Evolutionary conservation across 2,888 invertebrate species (phyloP), one percentile per base, ranked within the genome.

Genomic region (Frankliniella fusca): DNA sequence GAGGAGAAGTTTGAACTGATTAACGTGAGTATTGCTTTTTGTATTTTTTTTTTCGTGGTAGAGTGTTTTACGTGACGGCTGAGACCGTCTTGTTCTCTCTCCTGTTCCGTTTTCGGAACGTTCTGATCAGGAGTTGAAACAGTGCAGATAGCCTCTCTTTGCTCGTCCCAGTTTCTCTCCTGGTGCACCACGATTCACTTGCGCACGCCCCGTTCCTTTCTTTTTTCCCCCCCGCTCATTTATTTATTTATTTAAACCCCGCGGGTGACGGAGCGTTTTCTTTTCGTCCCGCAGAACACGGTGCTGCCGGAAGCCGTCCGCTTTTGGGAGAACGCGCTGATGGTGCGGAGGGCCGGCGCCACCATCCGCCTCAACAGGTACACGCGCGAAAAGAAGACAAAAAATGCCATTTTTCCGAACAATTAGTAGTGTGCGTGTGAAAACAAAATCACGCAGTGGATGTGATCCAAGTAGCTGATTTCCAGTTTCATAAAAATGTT

Each of bases 291-390:
- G 80, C 90, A 95, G 95, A 94, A 95, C 86, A 95, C 95, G 81
- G 94, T 97, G 84, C 88, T 98, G 85, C 96, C 97, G 0, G 93
- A 95, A 87, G 98, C 98, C 80, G 95, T 97, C 0, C 92, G 93
- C 85, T 98, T 96, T 89, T 98, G 98, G 98, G 95, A 97, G 88
- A 92, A 93, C 87, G 96, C 97, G 0, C 90, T 98, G 83, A 94
- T 94, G 91, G 97, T 98, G 2, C 91, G 97, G 81, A 93, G 94
- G 88, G 95, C 97, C 7, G 93, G 93, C 84, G 94, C 93, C 83
- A 94, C 95, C 1, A 97, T 98, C 84, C 92, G 94, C 86, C 90
- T 98, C 81, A 97, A 95, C 88, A 93, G 97, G 97, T 97, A 38
- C 38, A 38, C 38, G 38, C 38, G 87, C 90, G 88, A 82, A 79